phyloP scores from a whole-genome alignment of 1,140 invertebrate species.

The Hypothenemus hampei region DNA sequence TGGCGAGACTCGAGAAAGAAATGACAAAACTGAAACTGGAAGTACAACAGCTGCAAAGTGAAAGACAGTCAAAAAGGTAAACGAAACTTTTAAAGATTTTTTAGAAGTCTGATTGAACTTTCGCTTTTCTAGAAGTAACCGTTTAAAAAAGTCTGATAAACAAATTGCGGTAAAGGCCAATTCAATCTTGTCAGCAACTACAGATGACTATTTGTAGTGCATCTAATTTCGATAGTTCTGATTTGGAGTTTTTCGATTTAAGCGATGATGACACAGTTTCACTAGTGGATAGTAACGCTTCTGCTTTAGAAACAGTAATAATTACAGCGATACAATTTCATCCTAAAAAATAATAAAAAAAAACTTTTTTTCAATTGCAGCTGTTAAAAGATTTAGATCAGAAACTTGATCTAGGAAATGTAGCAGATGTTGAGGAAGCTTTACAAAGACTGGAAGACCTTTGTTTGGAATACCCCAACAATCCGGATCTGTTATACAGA shows the following conservation, averaged over 20 bases:
- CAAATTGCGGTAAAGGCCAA: constrained; percentile 35
- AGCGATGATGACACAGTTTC: constrained; percentile 39
- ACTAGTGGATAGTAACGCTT: not conserved
- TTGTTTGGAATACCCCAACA: constrained; percentile 43
- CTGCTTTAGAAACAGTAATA: constrained; percentile 23
- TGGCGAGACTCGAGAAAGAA: constrained; percentile 51
- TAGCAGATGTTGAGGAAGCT: constrained; percentile 33
- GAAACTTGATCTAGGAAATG: constrained; percentile 36
- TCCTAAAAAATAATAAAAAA: not conserved
- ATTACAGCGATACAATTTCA: not conserved
- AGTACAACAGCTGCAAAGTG: constrained; percentile 47
- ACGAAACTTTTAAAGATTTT: constrained; percentile 1
- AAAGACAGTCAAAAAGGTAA: constrained; percentile 15
- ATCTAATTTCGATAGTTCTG: constrained; percentile 38
- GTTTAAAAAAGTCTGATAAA: constrained; percentile 16
- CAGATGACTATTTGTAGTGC: constrained; percentile 38
- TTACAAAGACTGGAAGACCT: constrained; percentile 44
- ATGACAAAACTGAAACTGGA: constrained; percentile 50
- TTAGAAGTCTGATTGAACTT: too few relatives aligned
- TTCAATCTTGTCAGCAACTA: constrained; percentile 22
- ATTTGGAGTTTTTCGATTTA: constrained; percentile 43
- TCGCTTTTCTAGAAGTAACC: not conserved
- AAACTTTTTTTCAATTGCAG: constrained; percentile 17
- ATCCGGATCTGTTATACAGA: constrained; percentile 56
- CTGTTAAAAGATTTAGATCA: constrained; percentile 35